phyloP scores from a whole-genome alignment of 2,113 vertebrate genomes.

The Pterocles orientalis region DNA sequence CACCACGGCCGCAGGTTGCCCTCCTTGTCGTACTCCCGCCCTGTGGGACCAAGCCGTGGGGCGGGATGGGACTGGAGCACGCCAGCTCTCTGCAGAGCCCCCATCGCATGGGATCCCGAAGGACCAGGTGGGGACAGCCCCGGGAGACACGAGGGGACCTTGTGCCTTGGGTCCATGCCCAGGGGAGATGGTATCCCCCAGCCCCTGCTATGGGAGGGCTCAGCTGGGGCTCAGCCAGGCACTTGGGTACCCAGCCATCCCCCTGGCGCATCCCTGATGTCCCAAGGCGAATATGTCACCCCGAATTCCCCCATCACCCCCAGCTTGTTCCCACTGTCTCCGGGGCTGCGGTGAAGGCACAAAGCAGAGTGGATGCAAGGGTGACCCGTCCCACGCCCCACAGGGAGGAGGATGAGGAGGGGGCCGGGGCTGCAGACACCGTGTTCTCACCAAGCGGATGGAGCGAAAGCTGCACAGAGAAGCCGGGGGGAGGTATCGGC shows the following conservation, averaged over 20 bases:
- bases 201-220: background rate
- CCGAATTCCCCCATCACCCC: background rate
- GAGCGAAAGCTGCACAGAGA: conserved; percentile 71
- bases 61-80: background rate
- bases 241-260: background rate
- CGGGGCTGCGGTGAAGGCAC: background rate
- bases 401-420: background rate
- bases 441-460: conserved; percentile 68
- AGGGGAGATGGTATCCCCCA: background rate
- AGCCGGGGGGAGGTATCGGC: conserved; percentile 51
- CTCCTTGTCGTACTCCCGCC: conserved; percentile 93
- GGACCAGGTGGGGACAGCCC: background rate
- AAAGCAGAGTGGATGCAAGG: conserved; percentile 13
- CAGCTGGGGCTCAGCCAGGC: background rate
- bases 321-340: background rate
- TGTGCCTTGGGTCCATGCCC: background rate
- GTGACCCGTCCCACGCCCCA: background rate
- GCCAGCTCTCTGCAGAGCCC: background rate
- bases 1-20: conserved; percentile 95
- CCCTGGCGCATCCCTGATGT: background rate
- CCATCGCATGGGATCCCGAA: background rate
- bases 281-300: background rate
- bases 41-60: conserved; percentile 53
- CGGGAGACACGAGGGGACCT: background rate
- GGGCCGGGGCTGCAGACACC: conserved; percentile 15